These are phyloP conservation scores for Naso thynnoides DNA, from an alignment of 2,797 vertebrate species.

Conservation along the genomic window DNA sequence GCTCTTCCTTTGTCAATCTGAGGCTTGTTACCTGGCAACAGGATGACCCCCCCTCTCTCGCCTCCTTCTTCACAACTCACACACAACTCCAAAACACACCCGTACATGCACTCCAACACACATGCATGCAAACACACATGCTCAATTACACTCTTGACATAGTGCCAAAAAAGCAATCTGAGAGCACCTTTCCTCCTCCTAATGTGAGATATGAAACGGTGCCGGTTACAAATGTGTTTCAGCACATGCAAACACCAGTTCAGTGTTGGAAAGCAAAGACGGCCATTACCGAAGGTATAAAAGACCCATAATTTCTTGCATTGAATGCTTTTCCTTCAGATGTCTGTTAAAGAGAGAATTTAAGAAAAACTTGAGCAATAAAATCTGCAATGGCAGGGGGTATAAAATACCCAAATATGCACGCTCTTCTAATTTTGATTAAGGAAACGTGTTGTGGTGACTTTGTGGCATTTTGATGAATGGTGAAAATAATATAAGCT, in stretches of 20 bases:
- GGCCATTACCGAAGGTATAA: slow-evolving; percentile 30
- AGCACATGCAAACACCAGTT: slow-evolving; percentile 51
- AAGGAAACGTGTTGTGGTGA: not conserved
- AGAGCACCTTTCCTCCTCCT: slow-evolving; percentile 69
- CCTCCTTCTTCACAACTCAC: not conserved
- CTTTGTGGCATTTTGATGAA: slow-evolving; percentile 56
- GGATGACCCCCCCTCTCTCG: slow-evolving; percentile 71
- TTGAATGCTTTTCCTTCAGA: slow-evolving; percentile 1
- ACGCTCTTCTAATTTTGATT: slow-evolving; percentile 13
- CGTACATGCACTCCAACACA: slow-evolving; percentile 12
- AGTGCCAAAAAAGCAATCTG: slow-evolving; percentile 77
- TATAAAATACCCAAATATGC: slow-evolving; percentile 10
- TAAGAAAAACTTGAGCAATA: not conserved
- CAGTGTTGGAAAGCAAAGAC: slow-evolving; percentile 20
- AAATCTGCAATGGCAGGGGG: not conserved
- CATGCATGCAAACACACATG: slow-evolving; percentile 50
- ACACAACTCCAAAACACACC: slow-evolving; percentile 27
- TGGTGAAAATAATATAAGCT: slow-evolving; percentile 60
- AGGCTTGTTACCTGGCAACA: slow-evolving; percentile 88
- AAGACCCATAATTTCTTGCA: slow-evolving; percentile 15
- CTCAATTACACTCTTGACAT: slow-evolving; percentile 75
- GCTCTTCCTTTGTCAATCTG: slow-evolving; percentile 88
- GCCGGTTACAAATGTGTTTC: slow-evolving; percentile 63
- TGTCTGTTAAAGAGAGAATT: not conserved
- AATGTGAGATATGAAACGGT: slow-evolving; percentile 55